Percentiles rank a stretch among this genome's conserved stretches.
Evolutionary conservation across 2,797 vertebrate species (phyloP).

Genomic region (Anguilla pacifica): DNA sequence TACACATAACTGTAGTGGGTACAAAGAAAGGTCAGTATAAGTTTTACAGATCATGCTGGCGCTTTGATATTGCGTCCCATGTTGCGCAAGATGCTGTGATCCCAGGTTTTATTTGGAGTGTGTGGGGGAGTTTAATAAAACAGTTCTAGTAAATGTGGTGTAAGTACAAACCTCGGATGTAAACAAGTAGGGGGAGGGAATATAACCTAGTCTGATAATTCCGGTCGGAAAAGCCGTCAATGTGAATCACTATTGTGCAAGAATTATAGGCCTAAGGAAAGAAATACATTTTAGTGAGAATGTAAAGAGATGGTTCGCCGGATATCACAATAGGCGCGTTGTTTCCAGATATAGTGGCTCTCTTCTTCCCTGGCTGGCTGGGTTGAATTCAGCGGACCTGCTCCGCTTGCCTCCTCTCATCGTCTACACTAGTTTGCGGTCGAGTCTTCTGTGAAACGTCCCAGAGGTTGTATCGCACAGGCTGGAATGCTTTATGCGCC

Average conservation of each 20-base stretch:
- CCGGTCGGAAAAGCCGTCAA: not conserved
- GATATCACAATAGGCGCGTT: not conserved
- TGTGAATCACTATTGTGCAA: not conserved
- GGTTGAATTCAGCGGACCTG: not conserved
- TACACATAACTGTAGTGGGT: too few species aligned
- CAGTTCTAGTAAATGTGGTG: not conserved
- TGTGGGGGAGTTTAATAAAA: not conserved
- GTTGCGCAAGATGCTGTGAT: not conserved
- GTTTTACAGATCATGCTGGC: not conserved
- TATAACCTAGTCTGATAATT: not conserved
- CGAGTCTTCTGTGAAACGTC: conserved; percentile 11
- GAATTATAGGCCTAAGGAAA: not conserved
- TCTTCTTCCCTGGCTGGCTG: not conserved
- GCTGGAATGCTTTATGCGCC: conserved; percentile 35
- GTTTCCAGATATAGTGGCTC: not conserved
- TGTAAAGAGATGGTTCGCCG: not conserved
- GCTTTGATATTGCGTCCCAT: not conserved
- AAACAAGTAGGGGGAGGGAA: too few species aligned
- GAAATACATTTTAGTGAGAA: not conserved
- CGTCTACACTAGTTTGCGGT: not conserved
- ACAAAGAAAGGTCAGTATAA: too few species aligned
- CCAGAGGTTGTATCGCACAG: conserved; percentile 1
- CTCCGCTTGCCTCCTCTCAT: not conserved
- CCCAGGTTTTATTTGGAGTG: not conserved
- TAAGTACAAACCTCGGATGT: too few species aligned